Conservation (phyloP, 2,888 invertebrate species). For the Notodromas monacha region DNA sequence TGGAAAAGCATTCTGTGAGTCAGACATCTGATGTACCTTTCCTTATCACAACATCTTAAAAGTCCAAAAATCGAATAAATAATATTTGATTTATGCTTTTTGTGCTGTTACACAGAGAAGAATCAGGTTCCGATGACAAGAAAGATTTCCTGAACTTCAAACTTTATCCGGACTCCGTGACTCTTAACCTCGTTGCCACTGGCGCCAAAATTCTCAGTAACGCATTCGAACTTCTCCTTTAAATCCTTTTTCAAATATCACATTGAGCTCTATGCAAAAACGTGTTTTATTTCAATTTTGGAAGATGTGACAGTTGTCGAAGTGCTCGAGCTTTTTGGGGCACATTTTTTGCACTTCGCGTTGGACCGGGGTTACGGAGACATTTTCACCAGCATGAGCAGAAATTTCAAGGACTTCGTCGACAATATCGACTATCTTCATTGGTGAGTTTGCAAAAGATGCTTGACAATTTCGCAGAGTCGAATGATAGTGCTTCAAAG, state of each 20-base stretch:
- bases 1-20: conserved; percentile 1
- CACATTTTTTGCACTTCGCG: conserved; percentile 7
- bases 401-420: conserved; percentile 7
- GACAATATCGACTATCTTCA: conserved; percentile 8
- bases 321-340: conserved; percentile 7
- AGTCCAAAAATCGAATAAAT: too few species aligned
- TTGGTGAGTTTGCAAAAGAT: conserved; percentile 6
- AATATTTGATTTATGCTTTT: too few species aligned
- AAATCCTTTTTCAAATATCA: not conserved
- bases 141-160: conserved; percentile 8
- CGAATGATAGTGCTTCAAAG: too few species aligned
- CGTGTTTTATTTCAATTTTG: not conserved
- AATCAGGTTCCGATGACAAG: conserved; percentile 6
- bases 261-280: too few species aligned
- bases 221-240: not conserved
- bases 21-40: too few species aligned
- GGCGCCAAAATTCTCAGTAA: conserved; percentile 7
- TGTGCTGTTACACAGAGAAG: too few species aligned
- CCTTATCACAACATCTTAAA: too few species aligned
- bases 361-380: conserved; percentile 8
- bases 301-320: conserved; percentile 5
- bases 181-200: conserved; percentile 5
- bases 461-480: not conserved
- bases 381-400: conserved; percentile 7
- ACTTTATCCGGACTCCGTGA: conserved; percentile 8